These are phyloP conservation scores for Psylliodes chrysocephalus DNA, from an alignment of 2,888 invertebrate genomes.

Conservation along the genomic window DNA sequence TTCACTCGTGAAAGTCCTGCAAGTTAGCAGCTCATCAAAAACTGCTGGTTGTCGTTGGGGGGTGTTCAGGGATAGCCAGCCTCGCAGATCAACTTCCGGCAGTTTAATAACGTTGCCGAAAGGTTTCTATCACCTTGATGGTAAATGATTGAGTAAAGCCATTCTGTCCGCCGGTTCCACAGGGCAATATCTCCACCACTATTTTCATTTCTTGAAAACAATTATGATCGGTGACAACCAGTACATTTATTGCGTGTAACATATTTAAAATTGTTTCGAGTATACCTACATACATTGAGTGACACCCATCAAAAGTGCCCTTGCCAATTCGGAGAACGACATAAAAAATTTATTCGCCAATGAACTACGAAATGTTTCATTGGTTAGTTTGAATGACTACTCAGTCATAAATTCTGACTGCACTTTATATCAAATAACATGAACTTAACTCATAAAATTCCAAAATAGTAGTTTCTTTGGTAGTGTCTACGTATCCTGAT, in stretches of 20 bases:
- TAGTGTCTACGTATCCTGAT: background rate
- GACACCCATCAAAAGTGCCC: slow-evolving; percentile 37
- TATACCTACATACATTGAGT: slow-evolving; percentile 18
- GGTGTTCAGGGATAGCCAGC: too few species aligned
- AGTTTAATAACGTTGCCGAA: too few species aligned
- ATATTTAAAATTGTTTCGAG: slow-evolving; percentile 15
- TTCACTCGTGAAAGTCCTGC: too few species aligned
- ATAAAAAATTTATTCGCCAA: slow-evolving; percentile 42
- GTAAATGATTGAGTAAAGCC: too few species aligned
- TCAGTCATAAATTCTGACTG: slow-evolving; percentile 33
- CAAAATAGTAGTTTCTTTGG: slow-evolving; percentile 3
- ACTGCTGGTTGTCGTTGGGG: too few species aligned
- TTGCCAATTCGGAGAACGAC: slow-evolving; percentile 36
- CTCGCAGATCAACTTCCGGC: too few species aligned
- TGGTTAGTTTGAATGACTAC: slow-evolving; percentile 32
- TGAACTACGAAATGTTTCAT: slow-evolving; percentile 41
- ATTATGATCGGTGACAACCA: too few species aligned
- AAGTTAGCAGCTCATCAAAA: too few species aligned
- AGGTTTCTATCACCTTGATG: too few species aligned
- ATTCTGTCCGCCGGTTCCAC: too few species aligned
- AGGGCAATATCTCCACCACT: too few species aligned
- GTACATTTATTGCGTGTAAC: background rate
- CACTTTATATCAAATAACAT: slow-evolving; percentile 32
- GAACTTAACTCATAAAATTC: slow-evolving; percentile 23
- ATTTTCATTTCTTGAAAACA: too few species aligned